Evolutionary conservation across 2,888 invertebrate genomes (phyloP), one percentile per base, ranked within the genome.

Genomic region (Baccha elongata): DNA sequence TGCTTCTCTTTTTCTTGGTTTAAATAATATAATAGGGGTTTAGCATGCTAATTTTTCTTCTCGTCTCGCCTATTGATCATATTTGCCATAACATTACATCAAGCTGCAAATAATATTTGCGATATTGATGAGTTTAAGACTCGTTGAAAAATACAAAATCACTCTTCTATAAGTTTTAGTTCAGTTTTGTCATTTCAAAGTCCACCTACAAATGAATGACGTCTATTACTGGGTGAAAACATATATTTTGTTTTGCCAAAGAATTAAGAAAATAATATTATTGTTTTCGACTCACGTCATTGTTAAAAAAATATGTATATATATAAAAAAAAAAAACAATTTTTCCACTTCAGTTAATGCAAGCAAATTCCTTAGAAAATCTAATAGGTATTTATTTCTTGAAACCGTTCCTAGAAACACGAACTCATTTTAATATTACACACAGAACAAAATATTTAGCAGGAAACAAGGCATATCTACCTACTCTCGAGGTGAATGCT

Each of bases 21-120:
- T 58, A 40, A 40, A 55, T 32, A 19, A 62, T 68, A 60, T 79
- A 79, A 79, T 79, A 60, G 52, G n/a, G n/a, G 42, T 78, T 72
- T 79, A 35, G 62, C 79, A 62, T 72, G 71, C 48, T 58, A 37
- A 40, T 44, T 46, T 58, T 17, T n/a, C 15, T 7, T 17, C 21
- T 37, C 23, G 29, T 21, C 29, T 52, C 13, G 29, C 21, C 26
- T 40, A 40, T 29, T 46, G 6, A 48, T 50, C 1, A 19, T 21
- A 58, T 40, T 40, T 21, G 35, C 35, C n/a, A 5, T 37, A 21
- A 55, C 13, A 13, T 17, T 21, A 53, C 15, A 5, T 8, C 29
- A 52, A 8, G 13, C 23, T 1, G 17, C 32, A 32, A 11, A 32
- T 32, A 32, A 19, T 32, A 19, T 32, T n/a, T 21, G 10, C 35